A percentile compares a stretch with the other conserved stretches of the same genome.
Conservation (phyloP, 2,113 vertebrate genomes). For the Otolemur garnettii region DNA sequence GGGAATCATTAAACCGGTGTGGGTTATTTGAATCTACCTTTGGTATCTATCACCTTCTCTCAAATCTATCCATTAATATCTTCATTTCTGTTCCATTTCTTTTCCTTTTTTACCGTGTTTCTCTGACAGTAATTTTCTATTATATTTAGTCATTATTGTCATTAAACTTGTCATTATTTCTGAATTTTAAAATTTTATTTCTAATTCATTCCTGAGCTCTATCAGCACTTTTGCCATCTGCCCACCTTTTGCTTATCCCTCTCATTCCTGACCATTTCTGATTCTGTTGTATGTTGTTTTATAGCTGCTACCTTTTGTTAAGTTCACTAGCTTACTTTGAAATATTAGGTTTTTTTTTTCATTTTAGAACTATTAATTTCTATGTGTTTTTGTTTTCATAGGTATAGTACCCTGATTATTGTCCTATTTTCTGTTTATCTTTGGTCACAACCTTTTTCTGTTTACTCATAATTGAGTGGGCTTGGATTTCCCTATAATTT, state of each 20-base stretch:
- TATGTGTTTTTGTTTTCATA: neutral
- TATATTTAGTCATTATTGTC: neutral
- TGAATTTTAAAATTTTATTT: neutral
- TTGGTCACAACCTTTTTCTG: neutral
- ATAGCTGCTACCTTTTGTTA: neutral
- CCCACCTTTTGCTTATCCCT: neutral
- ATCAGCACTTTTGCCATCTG: neutral
- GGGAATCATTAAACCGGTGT: neutral
- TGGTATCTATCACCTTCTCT: neutral
- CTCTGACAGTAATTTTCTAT: neutral
- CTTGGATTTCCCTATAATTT: neutral
- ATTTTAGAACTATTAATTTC: neutral
- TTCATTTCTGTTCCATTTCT: neutral
- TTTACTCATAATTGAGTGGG: neutral
- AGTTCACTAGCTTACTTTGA: neutral
- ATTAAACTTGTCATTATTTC: neutral
- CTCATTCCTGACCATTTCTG: neutral
- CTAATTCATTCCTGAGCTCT: neutral
- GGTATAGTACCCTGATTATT: neutral
- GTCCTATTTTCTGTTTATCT: neutral
- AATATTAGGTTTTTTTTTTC: neutral
- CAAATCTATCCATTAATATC: neutral
- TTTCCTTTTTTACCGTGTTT: neutral
- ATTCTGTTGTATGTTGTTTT: neutral
- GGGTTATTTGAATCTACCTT: neutral